phyloP scores from a whole-genome alignment of 1,140 invertebrate species.

The Chrysomallon squamiferum region DNA sequence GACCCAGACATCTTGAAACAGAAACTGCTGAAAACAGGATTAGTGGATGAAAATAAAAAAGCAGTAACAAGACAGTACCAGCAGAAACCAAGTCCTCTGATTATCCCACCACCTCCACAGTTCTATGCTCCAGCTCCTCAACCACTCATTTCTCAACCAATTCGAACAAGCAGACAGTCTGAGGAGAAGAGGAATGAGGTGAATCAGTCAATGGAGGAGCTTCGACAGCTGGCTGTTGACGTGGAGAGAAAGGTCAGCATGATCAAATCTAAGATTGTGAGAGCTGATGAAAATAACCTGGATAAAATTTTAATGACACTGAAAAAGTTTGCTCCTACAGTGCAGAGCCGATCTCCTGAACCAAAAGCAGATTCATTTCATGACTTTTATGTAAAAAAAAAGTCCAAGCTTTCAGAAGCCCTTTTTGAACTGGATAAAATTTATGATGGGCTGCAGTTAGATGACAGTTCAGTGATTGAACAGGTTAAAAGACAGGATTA shows the following conservation, averaged over 20 bases:
- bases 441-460: conserved; percentile 43
- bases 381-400: conserved; percentile 35
- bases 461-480: conserved; percentile 29
- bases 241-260: conserved; percentile 46
- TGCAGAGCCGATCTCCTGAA: conserved; percentile 22
- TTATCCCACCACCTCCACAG: not conserved
- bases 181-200: conserved; percentile 18
- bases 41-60: conserved; percentile 32
- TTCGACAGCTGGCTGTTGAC: conserved; percentile 45
- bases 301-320: conserved; percentile 48
- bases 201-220: conserved; percentile 49
- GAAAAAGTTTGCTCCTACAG: conserved; percentile 45
- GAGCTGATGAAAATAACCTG: conserved; percentile 48
- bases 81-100: not conserved
- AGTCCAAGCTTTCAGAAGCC: conserved; percentile 49
- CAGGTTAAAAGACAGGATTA: conserved; percentile 26
- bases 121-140: not conserved
- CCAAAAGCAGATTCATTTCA: conserved; percentile 25
- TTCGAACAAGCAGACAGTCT: not conserved
- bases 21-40: conserved; percentile 49
- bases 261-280: conserved; percentile 50
- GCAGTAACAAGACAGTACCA: not conserved
- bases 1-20: conserved; percentile 51
- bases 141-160: not conserved
- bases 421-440: conserved; percentile 52